Conservation (phyloP, 2,888 invertebrate species). For the Erebia epiphron region DNA sequence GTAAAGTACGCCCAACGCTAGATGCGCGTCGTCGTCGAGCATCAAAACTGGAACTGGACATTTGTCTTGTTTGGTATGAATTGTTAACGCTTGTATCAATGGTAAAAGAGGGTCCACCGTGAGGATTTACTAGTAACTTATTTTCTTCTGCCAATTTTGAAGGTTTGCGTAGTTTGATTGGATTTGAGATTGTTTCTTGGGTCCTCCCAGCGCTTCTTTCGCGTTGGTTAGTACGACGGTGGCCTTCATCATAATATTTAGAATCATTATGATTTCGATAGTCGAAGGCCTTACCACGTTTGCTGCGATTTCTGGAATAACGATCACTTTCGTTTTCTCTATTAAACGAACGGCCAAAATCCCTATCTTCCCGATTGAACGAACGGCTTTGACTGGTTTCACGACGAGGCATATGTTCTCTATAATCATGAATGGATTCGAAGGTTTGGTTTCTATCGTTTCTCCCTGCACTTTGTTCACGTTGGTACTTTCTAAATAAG, state of each 20-base stretch:
- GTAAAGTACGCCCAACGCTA: slow-evolving; percentile 66
- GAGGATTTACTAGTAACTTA: slow-evolving; percentile 52
- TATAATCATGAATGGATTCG: slow-evolving; percentile 47
- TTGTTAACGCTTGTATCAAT: slow-evolving; percentile 70
- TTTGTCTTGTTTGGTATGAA: slow-evolving; percentile 58
- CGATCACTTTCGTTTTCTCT: slow-evolving; percentile 46
- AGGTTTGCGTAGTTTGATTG: not conserved
- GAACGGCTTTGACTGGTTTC: slow-evolving; percentile 46
- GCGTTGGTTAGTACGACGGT: slow-evolving; percentile 43
- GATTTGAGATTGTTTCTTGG: slow-evolving; percentile 7
- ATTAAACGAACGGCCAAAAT: slow-evolving; percentile 37
- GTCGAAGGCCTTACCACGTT: slow-evolving; percentile 34
- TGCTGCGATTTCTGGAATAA: slow-evolving; percentile 42
- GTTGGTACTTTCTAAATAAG: slow-evolving; percentile 47
- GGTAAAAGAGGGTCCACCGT: slow-evolving; percentile 58
- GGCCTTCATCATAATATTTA: slow-evolving; percentile 46
- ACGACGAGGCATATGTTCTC: slow-evolving; percentile 44
- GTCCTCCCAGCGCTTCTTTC: slow-evolving; percentile 50
- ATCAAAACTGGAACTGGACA: slow-evolving; percentile 48
- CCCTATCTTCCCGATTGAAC: slow-evolving; percentile 40
- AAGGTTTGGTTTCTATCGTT: slow-evolving; percentile 48
- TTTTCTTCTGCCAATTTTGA: slow-evolving; percentile 42
- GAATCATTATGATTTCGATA: slow-evolving; percentile 41
- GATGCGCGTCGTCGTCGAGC: slow-evolving; percentile 61
- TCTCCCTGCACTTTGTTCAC: slow-evolving; percentile 51